These are phyloP conservation scores for Telmatherina bonti DNA, from an alignment of 2,797 vertebrate genomes.

Conservation along the genomic window DNA sequence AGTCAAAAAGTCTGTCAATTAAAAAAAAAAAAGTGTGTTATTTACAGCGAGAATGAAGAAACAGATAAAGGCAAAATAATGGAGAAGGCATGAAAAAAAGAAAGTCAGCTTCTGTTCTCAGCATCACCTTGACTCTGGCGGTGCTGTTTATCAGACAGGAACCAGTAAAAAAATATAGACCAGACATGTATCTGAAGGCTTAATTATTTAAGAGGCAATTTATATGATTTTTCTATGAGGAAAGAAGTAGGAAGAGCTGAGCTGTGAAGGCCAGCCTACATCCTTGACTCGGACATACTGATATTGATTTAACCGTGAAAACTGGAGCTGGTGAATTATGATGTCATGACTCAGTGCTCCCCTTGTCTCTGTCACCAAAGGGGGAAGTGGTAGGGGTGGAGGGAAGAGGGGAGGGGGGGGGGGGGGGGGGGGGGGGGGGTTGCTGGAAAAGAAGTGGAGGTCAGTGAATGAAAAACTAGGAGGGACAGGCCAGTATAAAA, in stretches of 20 bases:
- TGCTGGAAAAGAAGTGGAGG: no score
- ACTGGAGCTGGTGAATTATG: conserved; percentile 83
- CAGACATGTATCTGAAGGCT: conserved; percentile 78
- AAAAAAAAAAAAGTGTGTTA: conserved; percentile 11
- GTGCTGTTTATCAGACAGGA: conserved; percentile 72
- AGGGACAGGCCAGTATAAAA: conserved; percentile 65
- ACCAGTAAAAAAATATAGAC: conserved; percentile 69
- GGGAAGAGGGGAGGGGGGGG: conserved; percentile 21
- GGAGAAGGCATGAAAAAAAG: conserved; percentile 39
- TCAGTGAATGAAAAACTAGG: conserved; percentile 54
- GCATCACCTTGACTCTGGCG: conserved; percentile 73
- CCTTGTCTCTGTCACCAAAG: conserved; percentile 78
- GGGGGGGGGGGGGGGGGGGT: neutral
- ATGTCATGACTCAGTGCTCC: conserved; percentile 84
- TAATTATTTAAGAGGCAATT: conserved; percentile 85
- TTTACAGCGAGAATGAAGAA: neutral
- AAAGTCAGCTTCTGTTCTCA: conserved; percentile 53
- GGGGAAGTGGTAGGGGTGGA: conserved; percentile 41
- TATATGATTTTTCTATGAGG: conserved; percentile 82
- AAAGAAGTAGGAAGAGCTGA: conserved; percentile 73
- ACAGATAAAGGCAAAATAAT: conserved; percentile 7
- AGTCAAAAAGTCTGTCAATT: conserved; percentile 1
- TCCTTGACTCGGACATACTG: conserved; percentile 84
- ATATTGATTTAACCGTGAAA: conserved; percentile 86
- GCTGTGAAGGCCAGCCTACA: conserved; percentile 76